A percentile compares a stretch with the other conserved stretches of the same genome.
Evolutionary conservation across 1,140 invertebrate species (phyloP).

Genomic region (Chymomyza costata): DNA sequence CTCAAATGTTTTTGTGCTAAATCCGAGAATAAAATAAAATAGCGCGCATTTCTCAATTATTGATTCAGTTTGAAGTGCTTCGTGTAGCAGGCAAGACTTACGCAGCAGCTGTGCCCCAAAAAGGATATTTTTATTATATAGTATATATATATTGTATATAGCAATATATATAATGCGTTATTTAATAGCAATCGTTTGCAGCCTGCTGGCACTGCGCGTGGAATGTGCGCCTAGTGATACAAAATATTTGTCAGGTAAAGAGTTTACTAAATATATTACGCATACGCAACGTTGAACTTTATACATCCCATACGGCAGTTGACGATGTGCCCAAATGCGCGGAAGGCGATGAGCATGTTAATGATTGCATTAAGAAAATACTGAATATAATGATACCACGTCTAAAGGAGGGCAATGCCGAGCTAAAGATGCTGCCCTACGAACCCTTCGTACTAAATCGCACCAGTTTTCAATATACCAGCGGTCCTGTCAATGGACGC

Average conservation of each 20-base stretch:
- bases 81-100: constrained; percentile 26
- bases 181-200: constrained; percentile 23
- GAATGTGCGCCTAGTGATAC: constrained; percentile 28
- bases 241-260: constrained; percentile 30
- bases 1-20: constrained; percentile 34
- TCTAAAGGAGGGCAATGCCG: constrained; percentile 38
- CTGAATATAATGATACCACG: constrained; percentile 45
- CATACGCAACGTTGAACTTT: constrained; percentile 5
- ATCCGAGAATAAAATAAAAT: constrained; percentile 61
- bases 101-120: not conserved
- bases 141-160: no score
- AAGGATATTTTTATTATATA: no score
- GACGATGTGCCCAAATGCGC: constrained; percentile 46
- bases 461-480: constrained; percentile 54
- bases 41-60: constrained; percentile 13
- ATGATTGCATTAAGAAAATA: constrained; percentile 52
- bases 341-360: constrained; percentile 29
- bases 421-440: constrained; percentile 53
- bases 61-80: constrained; percentile 39
- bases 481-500: constrained; percentile 41
- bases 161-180: constrained; percentile 24
- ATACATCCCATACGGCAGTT: constrained; percentile 3
- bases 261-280: not conserved
- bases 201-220: constrained; percentile 24
- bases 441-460: constrained; percentile 57